Conservation (phyloP, 2,888 invertebrate genomes). For the Arrhopalites spinosus region DNA sequence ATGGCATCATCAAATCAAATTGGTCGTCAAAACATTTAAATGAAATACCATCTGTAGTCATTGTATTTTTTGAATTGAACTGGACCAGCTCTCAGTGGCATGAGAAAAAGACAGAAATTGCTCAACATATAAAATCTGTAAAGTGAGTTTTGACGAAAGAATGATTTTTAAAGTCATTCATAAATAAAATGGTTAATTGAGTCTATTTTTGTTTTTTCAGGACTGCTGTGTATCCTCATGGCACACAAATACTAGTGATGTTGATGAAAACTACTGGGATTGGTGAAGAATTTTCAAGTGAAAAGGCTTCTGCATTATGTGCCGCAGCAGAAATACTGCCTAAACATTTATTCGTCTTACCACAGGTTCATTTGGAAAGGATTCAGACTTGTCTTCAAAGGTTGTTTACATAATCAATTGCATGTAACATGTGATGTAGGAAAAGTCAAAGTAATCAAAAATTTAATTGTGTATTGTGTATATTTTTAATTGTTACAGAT, state of each 20-base stretch:
- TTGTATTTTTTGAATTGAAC: slow-evolving; percentile 94
- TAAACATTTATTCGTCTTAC: slow-evolving; percentile 89
- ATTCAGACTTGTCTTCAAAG: slow-evolving; percentile 71
- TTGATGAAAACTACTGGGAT: slow-evolving; percentile 76
- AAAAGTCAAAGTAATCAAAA: too few species aligned
- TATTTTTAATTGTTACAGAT: slow-evolving; percentile 57
- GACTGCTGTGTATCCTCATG: slow-evolving; percentile 45
- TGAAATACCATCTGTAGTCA: slow-evolving; percentile 87
- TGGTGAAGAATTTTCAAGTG: slow-evolving; percentile 81
- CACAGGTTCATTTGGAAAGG: slow-evolving; percentile 78
- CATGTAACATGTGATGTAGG: background rate
- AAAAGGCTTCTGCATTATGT: slow-evolving; percentile 88
- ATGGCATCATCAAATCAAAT: slow-evolving; percentile 89
- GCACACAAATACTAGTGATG: slow-evolving; percentile 74
- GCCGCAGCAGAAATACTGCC: slow-evolving; percentile 88
- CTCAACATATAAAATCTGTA: slow-evolving; percentile 77
- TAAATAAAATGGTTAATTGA: too few species aligned
- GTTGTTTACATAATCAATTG: slow-evolving; percentile 58
- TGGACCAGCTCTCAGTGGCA: slow-evolving; percentile 96
- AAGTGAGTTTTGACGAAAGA: slow-evolving; percentile 58
- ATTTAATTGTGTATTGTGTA: background rate
- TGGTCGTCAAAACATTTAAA: slow-evolving; percentile 94
- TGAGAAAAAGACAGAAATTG: slow-evolving; percentile 92
- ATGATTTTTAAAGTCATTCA: background rate
- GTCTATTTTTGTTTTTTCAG: slow-evolving; percentile 29